Evolutionary conservation across 2,797 vertebrate genomes (phyloP), one percentile per base, ranked within the genome.

Genomic region (Margarornis squamiger): DNA sequence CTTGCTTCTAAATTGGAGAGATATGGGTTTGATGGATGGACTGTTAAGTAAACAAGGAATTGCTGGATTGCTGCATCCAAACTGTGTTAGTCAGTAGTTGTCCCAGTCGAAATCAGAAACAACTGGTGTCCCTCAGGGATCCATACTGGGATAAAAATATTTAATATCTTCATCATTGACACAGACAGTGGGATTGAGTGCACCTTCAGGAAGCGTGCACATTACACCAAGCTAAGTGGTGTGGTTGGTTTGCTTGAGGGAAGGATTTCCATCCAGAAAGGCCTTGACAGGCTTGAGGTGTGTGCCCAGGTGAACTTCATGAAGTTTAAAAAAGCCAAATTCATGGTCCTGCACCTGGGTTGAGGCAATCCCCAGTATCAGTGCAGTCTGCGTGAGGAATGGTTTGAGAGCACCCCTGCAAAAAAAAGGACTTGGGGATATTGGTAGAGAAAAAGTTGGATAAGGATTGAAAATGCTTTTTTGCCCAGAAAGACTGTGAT

Each of bases 291-390:
- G 18, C 26, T 58, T n/a, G 21, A 82, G 9, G 4, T 16, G 5
- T n/a, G 12, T 14, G 6, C 3, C 32, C 3, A 12, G 10, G 39
- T 36, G 29, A 71, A 58, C 8, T 1, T 36, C 29, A 12, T 24
- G 8, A 57, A 39, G 32, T 38, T n/a, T 32, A 43, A 36, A 52
- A 49, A 77, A 12, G 9, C 9, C 10, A 54, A 27, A 22, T n/a
- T 3, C 5, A 13, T 34, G 10, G 7, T 36, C 6, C 29, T 36
- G 20, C 6, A 8, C 7, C 7, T 38, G 29, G 4, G 4, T 12
- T 0, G 3, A 38, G n/a, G 6, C 7, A 78, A 68, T 9, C 3
- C 2, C 12, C 20, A 65, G 10, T 49, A 39, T 29, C 61, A 26
- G 2, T 32, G 26, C 21, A 59, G 45, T 4, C 5, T 17, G 14